These are phyloP conservation scores for Pelagia noctiluca DNA, from an alignment of 30 jellyfish, hydroid and myxozoan species.

Conservation along the genomic window DNA sequence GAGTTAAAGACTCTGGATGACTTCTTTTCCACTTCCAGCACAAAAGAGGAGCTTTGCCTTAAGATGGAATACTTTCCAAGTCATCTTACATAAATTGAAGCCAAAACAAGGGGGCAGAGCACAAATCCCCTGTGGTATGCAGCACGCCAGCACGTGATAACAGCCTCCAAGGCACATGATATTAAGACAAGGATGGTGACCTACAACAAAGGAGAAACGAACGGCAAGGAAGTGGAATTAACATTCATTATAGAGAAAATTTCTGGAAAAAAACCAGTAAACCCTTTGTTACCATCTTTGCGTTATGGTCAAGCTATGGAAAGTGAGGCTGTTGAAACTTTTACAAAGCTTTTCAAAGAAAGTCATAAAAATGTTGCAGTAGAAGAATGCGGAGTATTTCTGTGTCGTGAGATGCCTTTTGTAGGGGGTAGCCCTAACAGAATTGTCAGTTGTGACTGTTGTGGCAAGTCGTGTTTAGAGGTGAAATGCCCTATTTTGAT, in stretches of 20 bases:
- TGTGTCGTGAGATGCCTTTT: neutral
- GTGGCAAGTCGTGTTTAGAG: no score
- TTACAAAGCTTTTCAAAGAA: constrained; percentile 1
- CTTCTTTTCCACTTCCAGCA: neutral
- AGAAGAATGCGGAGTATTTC: constrained; percentile 34
- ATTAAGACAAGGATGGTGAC: constrained; percentile 28
- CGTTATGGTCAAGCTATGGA: constrained; percentile 76
- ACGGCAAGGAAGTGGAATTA: neutral
- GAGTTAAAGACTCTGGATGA: constrained; percentile 9
- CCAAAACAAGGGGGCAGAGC: constrained; percentile 24
- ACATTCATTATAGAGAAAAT: neutral
- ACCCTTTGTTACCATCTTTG: constrained; percentile 66
- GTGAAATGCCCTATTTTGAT: no score
- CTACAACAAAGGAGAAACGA: neutral
- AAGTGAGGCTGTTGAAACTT: constrained; percentile 20
- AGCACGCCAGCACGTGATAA: constrained; percentile 8
- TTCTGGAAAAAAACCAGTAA: constrained; percentile 15
- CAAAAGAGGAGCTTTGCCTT: neutral
- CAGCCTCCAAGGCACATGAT: constrained; percentile 48
- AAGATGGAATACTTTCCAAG: neutral
- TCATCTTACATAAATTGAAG: constrained; percentile 6
- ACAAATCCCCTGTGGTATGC: constrained; percentile 2
- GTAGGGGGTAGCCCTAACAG: no score
- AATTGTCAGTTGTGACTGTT: no score
- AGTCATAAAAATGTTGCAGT: constrained; percentile 30